These are phyloP conservation scores for Cactoblastis cactorum DNA, from an alignment of 2,888 invertebrate genomes.

Conservation along the genomic window DNA sequence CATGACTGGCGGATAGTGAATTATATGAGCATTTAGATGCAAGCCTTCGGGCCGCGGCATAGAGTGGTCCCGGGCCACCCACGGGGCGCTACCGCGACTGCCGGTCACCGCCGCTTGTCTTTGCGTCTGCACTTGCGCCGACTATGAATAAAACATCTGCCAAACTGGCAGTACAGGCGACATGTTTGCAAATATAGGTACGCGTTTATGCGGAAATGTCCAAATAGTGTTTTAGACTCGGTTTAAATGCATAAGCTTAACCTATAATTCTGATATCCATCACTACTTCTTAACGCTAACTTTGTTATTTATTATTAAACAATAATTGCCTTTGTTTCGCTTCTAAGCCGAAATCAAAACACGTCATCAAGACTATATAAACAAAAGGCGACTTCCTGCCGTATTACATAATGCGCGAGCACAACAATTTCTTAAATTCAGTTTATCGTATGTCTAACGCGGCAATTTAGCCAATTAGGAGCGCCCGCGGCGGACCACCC, in stretches of 20 bases:
- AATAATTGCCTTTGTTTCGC: background rate
- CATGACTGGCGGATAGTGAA: conserved; percentile 55
- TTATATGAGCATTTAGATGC: conserved; percentile 72
- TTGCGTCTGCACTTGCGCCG: conserved; percentile 11
- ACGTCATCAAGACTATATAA: background rate
- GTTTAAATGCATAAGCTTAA: too few species aligned
- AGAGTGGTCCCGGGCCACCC: conserved; percentile 72
- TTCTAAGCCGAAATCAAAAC: background rate
- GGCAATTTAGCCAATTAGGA: conserved; percentile 76
- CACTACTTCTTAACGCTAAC: too few species aligned
- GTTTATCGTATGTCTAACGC: conserved; percentile 73
- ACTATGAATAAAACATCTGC: conserved; percentile 24
- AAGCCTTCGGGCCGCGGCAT: conserved; percentile 48
- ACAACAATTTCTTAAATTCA: conserved; percentile 70
- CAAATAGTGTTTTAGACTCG: too few species aligned
- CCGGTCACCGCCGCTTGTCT: conserved; percentile 21
- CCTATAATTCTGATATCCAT: too few species aligned
- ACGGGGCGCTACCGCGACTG: conserved; percentile 40
- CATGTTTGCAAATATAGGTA: background rate
- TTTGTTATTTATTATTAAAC: too few species aligned
- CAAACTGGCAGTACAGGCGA: background rate
- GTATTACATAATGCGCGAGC: conserved; percentile 48
- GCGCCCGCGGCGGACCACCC: conserved; percentile 61
- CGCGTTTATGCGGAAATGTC: too few species aligned
- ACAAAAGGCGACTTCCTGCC: conserved; percentile 4